Percentiles rank a stretch among this genome's conserved stretches.
phyloP scores from a whole-genome alignment of 2,888 invertebrate genomes.

The Troides aeacus region DNA sequence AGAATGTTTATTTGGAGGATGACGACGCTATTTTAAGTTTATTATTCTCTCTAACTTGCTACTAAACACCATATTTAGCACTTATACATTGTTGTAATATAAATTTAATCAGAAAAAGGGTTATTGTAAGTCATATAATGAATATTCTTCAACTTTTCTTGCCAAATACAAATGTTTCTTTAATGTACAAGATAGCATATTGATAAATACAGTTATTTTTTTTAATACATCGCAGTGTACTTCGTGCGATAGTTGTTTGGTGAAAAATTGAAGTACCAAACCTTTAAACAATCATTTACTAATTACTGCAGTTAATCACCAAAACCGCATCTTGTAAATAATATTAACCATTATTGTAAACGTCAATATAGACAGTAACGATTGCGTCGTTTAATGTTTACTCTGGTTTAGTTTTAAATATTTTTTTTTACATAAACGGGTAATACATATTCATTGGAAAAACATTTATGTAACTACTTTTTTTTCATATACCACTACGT shows the following conservation, averaged over 20 bases:
- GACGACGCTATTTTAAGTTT: conserved; percentile 22
- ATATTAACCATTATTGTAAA: neutral
- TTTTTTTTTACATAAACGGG: neutral
- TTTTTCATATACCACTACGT: conserved; percentile 8
- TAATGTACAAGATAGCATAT: too few species aligned
- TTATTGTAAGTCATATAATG: neutral
- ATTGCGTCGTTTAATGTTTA: neutral
- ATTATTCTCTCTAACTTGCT: conserved; percentile 10
- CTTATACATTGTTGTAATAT: neutral
- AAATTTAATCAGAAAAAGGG: neutral
- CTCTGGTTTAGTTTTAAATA: neutral
- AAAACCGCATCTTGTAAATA: neutral
- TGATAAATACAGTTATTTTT: too few species aligned
- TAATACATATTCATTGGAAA: neutral
- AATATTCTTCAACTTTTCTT: neutral
- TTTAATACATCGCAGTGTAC: too few species aligned
- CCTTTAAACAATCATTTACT: too few species aligned
- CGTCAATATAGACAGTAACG: neutral
- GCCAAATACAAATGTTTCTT: too few species aligned
- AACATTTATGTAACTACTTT: conserved; percentile 15
- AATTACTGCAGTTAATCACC: neutral
- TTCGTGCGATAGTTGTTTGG: too few species aligned
- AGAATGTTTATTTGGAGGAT: conserved; percentile 36
- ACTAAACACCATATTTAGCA: neutral
- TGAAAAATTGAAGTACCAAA: too few species aligned